A percentile compares a stretch with the other conserved stretches of the same genome.
These are phyloP conservation scores for Cepaea nemoralis DNA, from an alignment of 1,140 invertebrate species.

Conservation along the genomic window DNA sequence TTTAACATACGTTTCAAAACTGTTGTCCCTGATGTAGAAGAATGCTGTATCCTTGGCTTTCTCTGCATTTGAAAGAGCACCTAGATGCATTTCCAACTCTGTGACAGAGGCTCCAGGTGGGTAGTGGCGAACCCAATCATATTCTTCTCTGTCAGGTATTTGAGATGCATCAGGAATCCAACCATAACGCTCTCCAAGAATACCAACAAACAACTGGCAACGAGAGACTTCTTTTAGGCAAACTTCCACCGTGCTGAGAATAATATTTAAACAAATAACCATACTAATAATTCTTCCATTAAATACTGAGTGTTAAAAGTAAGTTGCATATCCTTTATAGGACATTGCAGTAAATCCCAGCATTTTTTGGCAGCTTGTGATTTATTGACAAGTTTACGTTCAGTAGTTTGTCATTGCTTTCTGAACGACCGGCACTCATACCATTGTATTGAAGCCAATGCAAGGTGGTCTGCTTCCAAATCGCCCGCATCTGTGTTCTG, in stretches of 20 bases:
- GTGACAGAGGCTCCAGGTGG: slow-evolving; percentile 72
- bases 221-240: slow-evolving; percentile 72
- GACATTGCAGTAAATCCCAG: too few relatives aligned
- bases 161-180: slow-evolving; percentile 63
- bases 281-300: too few relatives aligned
- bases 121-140: slow-evolving; percentile 70
- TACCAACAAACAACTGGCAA: slow-evolving; percentile 73
- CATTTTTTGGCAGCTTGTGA: too few relatives aligned
- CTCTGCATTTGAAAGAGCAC: slow-evolving; percentile 59
- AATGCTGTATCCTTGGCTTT: slow-evolving; percentile 64
- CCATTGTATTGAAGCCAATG: too few relatives aligned
- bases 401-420: too few relatives aligned
- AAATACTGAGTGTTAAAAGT: too few relatives aligned
- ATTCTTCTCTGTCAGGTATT: slow-evolving; percentile 63
- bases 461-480: too few relatives aligned
- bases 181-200: slow-evolving; percentile 73
- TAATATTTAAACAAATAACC: too few relatives aligned
- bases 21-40: slow-evolving; percentile 70
- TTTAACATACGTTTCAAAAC: slow-evolving; percentile 57
- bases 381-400: too few relatives aligned
- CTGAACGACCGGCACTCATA: too few relatives aligned
- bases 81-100: slow-evolving; percentile 72
- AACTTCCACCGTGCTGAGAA: slow-evolving; percentile 68
- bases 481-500: too few relatives aligned
- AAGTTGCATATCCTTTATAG: too few relatives aligned